Percentiles rank a stretch among this genome's conserved stretches.
phyloP scores from a whole-genome alignment of 2,113 vertebrate genomes.

The Oceanodroma tethys region DNA sequence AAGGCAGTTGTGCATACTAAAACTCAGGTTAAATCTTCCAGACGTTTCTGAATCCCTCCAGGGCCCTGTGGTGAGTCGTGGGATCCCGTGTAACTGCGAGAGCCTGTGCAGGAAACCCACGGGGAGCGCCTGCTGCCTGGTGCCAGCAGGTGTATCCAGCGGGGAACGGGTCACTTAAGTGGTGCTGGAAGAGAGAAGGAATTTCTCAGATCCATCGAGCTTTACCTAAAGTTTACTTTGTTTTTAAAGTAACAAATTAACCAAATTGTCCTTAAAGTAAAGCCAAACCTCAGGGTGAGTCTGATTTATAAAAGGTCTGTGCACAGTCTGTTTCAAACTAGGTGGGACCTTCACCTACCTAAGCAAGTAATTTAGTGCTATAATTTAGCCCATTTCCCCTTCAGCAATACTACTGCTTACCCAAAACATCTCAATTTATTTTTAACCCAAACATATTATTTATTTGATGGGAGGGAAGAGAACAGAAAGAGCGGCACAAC shows the following conservation, averaged over 20 bases:
- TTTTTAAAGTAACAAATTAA: not conserved
- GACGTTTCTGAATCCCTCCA: not conserved
- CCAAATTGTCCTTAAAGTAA: not conserved
- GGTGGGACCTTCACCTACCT: not conserved
- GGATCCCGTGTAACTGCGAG: rapidly evolving
- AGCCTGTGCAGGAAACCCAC: rapidly evolving
- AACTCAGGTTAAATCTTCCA: not conserved
- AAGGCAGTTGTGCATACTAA: no score
- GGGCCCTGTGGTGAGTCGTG: rapidly evolving
- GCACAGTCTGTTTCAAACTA: not conserved
- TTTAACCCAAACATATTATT: slow-evolving; percentile 30
- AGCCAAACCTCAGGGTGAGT: not conserved
- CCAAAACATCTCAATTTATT: not conserved
- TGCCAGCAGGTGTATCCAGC: not conserved
- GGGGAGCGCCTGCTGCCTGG: rapidly evolving
- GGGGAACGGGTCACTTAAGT: not conserved
- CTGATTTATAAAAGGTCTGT: not conserved
- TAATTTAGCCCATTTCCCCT: slow-evolving; percentile 41
- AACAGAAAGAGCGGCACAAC: slow-evolving; percentile 27
- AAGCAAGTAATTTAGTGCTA: not conserved
- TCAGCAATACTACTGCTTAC: not conserved
- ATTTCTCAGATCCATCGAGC: not conserved
- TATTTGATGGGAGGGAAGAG: slow-evolving; percentile 3
- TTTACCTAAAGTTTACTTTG: not conserved
- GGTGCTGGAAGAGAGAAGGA: not conserved